Evolutionary conservation across 2,113 vertebrate species (phyloP).

Genomic region (Dipodomys merriami): DNA sequence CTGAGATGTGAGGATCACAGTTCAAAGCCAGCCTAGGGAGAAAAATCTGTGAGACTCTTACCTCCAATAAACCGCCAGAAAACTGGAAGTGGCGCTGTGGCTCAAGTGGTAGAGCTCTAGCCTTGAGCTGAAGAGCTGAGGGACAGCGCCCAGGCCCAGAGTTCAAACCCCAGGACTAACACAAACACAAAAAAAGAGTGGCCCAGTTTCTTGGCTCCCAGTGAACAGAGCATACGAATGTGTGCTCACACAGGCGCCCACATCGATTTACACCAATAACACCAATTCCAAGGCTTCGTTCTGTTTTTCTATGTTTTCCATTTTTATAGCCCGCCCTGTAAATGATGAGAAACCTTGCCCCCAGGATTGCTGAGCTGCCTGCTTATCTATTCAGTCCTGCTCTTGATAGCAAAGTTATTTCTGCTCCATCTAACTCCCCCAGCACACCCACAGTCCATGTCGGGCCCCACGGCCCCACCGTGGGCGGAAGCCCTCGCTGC

Average conservation of each 20-base stretch:
- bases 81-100: too few species aligned
- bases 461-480: neutral
- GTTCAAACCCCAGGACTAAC: too few species aligned
- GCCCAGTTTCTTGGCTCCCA: neutral
- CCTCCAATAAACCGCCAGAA: too few species aligned
- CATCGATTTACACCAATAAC: neutral
- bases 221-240: neutral
- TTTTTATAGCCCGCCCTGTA: too few species aligned
- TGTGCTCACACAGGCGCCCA: neutral
- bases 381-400: neutral
- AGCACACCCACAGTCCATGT: neutral
- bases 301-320: constrained; percentile 1
- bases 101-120: too few species aligned
- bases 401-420: too few species aligned
- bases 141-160: too few species aligned
- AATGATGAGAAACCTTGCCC: neutral
- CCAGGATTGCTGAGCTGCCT: neutral
- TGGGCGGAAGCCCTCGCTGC: neutral
- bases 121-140: too few species aligned
- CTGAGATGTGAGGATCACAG: too few species aligned
- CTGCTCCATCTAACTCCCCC: neutral
- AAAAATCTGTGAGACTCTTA: too few species aligned
- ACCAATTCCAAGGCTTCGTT: neutral
- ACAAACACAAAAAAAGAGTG: neutral
- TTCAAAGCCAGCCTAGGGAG: too few species aligned